Conservation (phyloP, 2,888 invertebrate species). For the Netelia melanura region DNA sequence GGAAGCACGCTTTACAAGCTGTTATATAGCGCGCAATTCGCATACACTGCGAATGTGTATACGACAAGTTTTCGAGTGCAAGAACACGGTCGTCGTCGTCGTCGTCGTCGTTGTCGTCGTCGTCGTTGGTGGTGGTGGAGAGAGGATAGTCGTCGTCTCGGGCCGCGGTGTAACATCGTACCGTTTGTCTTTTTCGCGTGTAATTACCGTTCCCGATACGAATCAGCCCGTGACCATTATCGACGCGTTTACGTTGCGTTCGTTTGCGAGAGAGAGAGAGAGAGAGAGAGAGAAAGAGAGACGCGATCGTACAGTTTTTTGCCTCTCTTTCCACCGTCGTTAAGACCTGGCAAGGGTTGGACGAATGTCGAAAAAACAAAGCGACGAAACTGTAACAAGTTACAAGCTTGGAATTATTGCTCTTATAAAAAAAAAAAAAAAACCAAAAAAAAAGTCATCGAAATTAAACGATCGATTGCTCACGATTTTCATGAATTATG, state of each 20-base stretch:
- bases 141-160: constrained; percentile 3
- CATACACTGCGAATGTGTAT: not conserved
- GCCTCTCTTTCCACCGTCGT: too few species aligned
- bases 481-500: too few species aligned
- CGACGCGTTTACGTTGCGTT: constrained; percentile 28
- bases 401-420: too few species aligned
- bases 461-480: too few species aligned
- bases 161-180: constrained; percentile 31
- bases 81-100: too few species aligned
- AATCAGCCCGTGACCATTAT: constrained; percentile 56
- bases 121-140: not conserved
- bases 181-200: constrained; percentile 65
- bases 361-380: too few species aligned
- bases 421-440: too few species aligned
- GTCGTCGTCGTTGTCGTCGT: too few species aligned
- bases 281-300: not conserved
- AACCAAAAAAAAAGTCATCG: too few species aligned
- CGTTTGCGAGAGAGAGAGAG: constrained; percentile 8
- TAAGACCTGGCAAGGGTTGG: too few species aligned
- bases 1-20: constrained; percentile 20
- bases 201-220: constrained; percentile 61
- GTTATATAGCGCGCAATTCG: not conserved
- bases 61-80: not conserved
- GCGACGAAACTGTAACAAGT: too few species aligned
- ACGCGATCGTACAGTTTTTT: not conserved